These are phyloP conservation scores for Iphiclides podalirius DNA, from an alignment of 2,888 invertebrate genomes.

Conservation along the genomic window DNA sequence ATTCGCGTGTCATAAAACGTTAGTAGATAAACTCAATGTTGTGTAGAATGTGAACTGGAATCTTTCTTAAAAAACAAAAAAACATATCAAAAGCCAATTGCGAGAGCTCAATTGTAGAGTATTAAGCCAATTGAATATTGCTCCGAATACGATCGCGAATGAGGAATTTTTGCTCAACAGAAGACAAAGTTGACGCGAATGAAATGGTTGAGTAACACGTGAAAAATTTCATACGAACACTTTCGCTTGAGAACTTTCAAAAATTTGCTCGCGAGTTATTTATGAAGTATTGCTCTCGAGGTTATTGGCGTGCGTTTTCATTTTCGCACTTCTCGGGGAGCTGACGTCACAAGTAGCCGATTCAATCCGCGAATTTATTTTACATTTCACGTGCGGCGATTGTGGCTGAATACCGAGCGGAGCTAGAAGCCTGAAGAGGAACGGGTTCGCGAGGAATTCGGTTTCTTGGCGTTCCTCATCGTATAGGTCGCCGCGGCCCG, in stretches of 20 bases:
- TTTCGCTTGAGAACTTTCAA: slow-evolving; percentile 19
- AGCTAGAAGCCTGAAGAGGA: not conserved
- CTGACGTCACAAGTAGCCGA: slow-evolving; percentile 8
- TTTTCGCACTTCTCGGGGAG: slow-evolving; percentile 16
- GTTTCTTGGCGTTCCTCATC: not conserved
- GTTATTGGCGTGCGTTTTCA: slow-evolving; percentile 22
- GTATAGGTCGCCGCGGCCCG: slow-evolving; percentile 72
- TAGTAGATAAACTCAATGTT: not conserved
- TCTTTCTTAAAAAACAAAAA: slow-evolving; percentile 45
- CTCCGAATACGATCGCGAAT: slow-evolving; percentile 37
- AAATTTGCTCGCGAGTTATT: slow-evolving; percentile 22
- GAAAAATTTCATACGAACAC: slow-evolving; percentile 19
- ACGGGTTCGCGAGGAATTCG: slow-evolving; percentile 4
- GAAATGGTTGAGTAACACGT: slow-evolving; percentile 31
- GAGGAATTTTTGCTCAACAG: slow-evolving; percentile 4
- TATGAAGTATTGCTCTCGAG: slow-evolving; percentile 20
- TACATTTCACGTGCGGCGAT: not conserved
- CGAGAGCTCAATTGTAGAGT: slow-evolving; percentile 44
- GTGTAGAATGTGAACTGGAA: not conserved
- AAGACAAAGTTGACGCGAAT: slow-evolving; percentile 12
- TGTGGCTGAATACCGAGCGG: slow-evolving; percentile 2
- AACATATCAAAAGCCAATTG: slow-evolving; percentile 50
- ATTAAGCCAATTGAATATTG: slow-evolving; percentile 50
- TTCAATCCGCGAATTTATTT: slow-evolving; percentile 18
- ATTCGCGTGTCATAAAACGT: not conserved